Evolutionary conservation across 2,113 vertebrate species (phyloP).

Genomic region (Lipotes vexillifer): DNA sequence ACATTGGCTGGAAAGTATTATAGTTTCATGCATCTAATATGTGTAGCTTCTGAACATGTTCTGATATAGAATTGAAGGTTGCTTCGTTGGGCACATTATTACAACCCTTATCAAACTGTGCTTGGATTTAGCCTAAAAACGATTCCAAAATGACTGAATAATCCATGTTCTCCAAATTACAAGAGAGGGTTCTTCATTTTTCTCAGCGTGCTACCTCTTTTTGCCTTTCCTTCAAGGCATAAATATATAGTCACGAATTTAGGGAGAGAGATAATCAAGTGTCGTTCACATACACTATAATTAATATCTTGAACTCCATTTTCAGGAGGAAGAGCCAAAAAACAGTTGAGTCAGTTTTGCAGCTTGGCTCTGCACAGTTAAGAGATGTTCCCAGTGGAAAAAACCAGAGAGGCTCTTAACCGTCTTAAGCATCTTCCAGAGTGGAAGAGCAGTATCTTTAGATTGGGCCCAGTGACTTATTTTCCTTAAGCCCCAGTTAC

Average conservation of each 20-base stretch:
- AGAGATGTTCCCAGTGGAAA: background rate
- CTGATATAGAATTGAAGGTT: background rate
- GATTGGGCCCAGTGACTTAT: background rate
- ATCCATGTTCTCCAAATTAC: background rate
- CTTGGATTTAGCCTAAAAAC: background rate
- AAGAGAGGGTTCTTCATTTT: background rate
- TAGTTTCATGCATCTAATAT: constrained; percentile 22
- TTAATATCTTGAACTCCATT: background rate
- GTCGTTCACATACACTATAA: background rate
- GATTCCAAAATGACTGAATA: background rate
- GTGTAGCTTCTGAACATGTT: background rate
- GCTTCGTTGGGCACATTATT: background rate
- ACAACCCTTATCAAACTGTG: background rate
- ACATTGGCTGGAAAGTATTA: background rate
- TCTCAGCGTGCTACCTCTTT: background rate
- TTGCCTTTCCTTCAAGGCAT: background rate
- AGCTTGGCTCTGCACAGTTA: background rate
- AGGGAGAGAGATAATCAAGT: background rate
- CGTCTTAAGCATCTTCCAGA: background rate
- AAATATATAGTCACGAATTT: background rate
- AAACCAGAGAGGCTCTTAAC: background rate
- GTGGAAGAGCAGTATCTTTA: background rate
- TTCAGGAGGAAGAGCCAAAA: background rate
- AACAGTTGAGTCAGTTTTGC: background rate
- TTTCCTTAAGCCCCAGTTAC: background rate